Conservation (phyloP, 2,113 vertebrate genomes). For the Brachyhypopomus gauderio region DNA sequence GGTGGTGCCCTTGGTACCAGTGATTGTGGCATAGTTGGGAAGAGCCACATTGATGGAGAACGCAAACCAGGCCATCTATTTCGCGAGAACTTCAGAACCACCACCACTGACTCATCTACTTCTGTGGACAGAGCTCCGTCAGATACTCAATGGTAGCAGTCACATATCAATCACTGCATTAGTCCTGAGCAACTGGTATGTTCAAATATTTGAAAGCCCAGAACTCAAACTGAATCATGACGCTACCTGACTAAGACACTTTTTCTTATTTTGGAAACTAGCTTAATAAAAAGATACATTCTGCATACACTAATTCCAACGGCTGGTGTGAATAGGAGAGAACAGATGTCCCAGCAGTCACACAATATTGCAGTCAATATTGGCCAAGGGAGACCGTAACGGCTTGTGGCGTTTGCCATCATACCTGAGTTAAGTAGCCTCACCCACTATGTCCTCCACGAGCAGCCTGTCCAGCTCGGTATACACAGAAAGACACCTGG, state of each 20-base stretch:
- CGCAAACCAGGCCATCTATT: slow-evolving; percentile 66
- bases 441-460: slow-evolving; percentile 66
- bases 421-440: slow-evolving; percentile 71
- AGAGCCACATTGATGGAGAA: slow-evolving; percentile 62
- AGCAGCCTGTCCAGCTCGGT: slow-evolving; percentile 70
- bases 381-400: too few species aligned
- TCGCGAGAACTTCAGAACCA: slow-evolving; percentile 70
- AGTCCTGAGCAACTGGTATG: not conserved
- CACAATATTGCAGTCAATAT: too few species aligned
- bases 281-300: too few species aligned
- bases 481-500: slow-evolving; percentile 69
- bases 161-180: not conserved
- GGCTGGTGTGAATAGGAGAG: too few species aligned
- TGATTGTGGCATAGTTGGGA: slow-evolving; percentile 69
- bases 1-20: slow-evolving; percentile 70
- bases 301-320: too few species aligned
- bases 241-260: too few species aligned
- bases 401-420: not conserved
- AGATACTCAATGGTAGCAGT: not conserved
- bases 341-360: too few species aligned
- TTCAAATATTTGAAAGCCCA: not conserved
- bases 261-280: too few species aligned
- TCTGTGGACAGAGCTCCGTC: slow-evolving; percentile 48
- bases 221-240: not conserved
- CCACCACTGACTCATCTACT: slow-evolving; percentile 68